phyloP scores from a whole-genome alignment of 1,140 invertebrate species.

The Dreissena rostriformis region DNA sequence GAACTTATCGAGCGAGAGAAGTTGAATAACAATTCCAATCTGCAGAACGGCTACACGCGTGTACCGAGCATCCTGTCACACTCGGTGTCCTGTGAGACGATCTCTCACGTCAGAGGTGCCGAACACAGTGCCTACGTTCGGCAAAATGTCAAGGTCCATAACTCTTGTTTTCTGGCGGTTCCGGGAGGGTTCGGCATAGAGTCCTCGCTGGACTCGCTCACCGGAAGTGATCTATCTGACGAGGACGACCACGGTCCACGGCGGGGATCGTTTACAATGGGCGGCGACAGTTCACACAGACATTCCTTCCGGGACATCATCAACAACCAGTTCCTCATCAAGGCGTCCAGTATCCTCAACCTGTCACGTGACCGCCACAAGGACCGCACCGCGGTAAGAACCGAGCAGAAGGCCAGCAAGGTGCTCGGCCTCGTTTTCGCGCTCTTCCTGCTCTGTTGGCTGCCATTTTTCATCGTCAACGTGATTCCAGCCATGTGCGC shows the following conservation, averaged over 20 bases:
- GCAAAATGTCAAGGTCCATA: background rate
- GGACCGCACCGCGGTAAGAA: slow-evolving; percentile 76
- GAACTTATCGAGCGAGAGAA: slow-evolving; percentile 7
- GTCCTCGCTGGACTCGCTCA: slow-evolving; percentile 39
- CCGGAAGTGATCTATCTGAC: slow-evolving; percentile 11
- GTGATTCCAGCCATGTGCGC: slow-evolving; percentile 79
- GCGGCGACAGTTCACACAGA: slow-evolving; percentile 24
- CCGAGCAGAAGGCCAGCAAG: slow-evolving; percentile 95
- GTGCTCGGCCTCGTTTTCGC: slow-evolving; percentile 74
- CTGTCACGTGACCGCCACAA: slow-evolving; percentile 23
- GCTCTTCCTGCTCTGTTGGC: slow-evolving; percentile 71
- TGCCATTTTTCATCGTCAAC: slow-evolving; percentile 75
- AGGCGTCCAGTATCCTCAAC: slow-evolving; percentile 60
- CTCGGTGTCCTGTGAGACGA: slow-evolving; percentile 12
- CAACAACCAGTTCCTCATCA: slow-evolving; percentile 56
- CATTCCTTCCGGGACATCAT: slow-evolving; percentile 45
- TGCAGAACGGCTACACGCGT: background rate
- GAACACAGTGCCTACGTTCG: background rate
- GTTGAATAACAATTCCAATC: slow-evolving; percentile 14
- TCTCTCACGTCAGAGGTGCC: background rate
- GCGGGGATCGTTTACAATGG: background rate
- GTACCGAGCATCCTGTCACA: slow-evolving; percentile 41
- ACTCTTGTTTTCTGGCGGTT: slow-evolving; percentile 21
- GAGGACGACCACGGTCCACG: slow-evolving; percentile 30
- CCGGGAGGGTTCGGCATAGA: background rate